Conservation (phyloP, 2,888 invertebrate genomes). For the Laspeyria flexula region DNA sequence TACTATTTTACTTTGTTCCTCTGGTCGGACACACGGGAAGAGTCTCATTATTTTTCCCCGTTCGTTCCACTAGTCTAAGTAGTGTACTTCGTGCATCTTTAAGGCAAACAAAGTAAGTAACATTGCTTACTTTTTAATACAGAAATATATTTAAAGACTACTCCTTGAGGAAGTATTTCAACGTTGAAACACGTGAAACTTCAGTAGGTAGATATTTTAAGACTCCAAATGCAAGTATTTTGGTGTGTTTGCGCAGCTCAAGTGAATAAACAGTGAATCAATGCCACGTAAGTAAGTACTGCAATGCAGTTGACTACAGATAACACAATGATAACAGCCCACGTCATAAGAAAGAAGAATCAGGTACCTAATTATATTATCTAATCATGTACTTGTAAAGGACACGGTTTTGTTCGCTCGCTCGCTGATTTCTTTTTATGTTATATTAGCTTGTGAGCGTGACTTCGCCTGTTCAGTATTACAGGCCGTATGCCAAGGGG, state of each 20-base stretch:
- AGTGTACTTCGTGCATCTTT: no score
- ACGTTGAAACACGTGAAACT: background rate
- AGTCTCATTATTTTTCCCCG: no score
- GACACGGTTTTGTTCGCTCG: background rate
- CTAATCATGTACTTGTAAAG: background rate
- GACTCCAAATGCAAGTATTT: background rate
- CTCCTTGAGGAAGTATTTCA: no score
- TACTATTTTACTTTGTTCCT: no score
- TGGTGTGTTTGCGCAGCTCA: constrained; percentile 4
- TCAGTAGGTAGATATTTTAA: background rate
- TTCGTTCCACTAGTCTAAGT: no score
- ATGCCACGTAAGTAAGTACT: constrained; percentile 1
- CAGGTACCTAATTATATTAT: background rate
- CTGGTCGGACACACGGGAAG: no score
- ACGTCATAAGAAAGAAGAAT: constrained; percentile 4
- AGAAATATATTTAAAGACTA: no score
- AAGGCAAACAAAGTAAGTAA: no score
- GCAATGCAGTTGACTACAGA: constrained; percentile 14
- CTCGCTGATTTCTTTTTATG: background rate
- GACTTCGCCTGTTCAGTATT: no score
- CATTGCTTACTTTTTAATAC: no score
- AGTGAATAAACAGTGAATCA: constrained; percentile 2
- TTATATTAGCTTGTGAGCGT: no score
- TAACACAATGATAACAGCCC: constrained; percentile 3
- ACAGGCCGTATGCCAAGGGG: no score